Base-by-base conservation (phyloP, 2,888 invertebrate species). In the Thymelicus sylvestris region DNA sequence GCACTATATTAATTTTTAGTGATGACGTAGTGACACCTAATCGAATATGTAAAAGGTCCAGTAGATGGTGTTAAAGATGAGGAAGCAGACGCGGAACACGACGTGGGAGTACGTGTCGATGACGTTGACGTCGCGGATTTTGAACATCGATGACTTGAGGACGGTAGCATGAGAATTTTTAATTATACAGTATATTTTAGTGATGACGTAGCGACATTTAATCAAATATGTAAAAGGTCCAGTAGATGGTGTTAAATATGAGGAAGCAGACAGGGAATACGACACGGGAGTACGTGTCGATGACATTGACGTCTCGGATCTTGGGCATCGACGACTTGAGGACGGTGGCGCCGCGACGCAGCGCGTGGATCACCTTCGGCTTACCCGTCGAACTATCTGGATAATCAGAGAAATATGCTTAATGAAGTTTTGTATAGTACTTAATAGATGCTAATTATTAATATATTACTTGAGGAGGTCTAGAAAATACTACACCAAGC, bases 91-190 rank as follows among this genome's bases (percentile, higher is more conserved):
- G 0, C 99, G 99, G 89, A 99, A 99, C 75, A 99, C 95, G 82
- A 99, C 96, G 79, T 99, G 95, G 48, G 99, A 99, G 89, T 99
- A 99, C 83, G 99, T 99, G 93, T 99, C 99, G 83, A 99, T 99
- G 78, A 99, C 96, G 90, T 99, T 99, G 74, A 99, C 99, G 90
- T 99, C 99, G 81, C 98, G 97, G 78, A 99, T 98, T 92, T 97
- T 97, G n/a, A 98, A 98, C 95, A 98, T 96, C 47, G 98, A 97
- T n/a, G 96, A 96, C 84, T 97, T 97, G 79, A 98, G 90, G 47
- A 97, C 97, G n/a, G 96, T 96, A 3, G 98, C 98, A 19, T 19
- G 19, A 2, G 19, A 19, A 19, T 19, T 19, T 19, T 19, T 19
- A 19, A 19, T 2, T 19, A 19, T 19, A 19, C 19, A 19, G 19